phyloP scores from a whole-genome alignment of 2,113 vertebrate species.

The Eurypyga helias region DNA sequence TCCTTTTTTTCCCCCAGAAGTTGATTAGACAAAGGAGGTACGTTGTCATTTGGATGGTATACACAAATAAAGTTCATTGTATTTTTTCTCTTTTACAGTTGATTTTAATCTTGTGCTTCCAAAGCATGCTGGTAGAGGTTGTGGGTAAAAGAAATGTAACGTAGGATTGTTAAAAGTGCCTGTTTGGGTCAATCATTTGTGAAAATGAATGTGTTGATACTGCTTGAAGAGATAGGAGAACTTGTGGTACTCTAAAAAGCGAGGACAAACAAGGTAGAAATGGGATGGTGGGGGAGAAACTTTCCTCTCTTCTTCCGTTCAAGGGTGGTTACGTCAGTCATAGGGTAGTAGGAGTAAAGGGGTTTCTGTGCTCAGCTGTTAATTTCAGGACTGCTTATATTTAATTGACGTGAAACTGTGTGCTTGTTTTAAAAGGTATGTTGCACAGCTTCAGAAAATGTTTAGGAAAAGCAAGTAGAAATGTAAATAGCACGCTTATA shows the following conservation, averaged over 20 bases:
- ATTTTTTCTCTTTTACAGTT: background rate
- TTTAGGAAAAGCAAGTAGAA: background rate
- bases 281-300: background rate
- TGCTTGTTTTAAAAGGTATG: background rate
- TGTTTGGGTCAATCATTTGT: background rate
- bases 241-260: background rate
- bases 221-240: background rate
- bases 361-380: background rate
- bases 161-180: background rate
- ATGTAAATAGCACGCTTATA: background rate
- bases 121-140: background rate
- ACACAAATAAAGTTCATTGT: conserved; percentile 16
- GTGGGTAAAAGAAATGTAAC: background rate
- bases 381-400: background rate
- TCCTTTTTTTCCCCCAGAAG: background rate
- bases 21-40: conserved; percentile 21
- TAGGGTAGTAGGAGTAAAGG: background rate
- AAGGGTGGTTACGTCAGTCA: background rate
- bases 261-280: background rate
- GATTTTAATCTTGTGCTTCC: background rate
- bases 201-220: background rate
- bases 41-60: conserved; percentile 5
- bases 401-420: background rate
- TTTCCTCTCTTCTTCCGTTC: background rate
- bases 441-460: background rate